Conservation (phyloP, 1,140 invertebrate genomes). For the Zaprionus africanus region DNA sequence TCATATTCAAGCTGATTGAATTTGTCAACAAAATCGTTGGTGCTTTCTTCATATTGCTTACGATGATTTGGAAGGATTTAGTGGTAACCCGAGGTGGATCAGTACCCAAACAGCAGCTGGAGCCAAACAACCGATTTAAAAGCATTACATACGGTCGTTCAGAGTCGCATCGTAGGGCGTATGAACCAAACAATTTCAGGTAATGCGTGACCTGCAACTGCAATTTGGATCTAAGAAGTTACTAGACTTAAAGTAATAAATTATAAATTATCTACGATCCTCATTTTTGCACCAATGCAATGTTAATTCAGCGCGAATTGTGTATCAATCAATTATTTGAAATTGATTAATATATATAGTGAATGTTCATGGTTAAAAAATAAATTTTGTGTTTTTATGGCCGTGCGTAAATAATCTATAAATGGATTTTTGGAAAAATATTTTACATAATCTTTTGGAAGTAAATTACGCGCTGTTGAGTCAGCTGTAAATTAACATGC, state of each 20-base stretch:
- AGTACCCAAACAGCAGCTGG: conserved; percentile 29
- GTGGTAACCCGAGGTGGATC: conserved; percentile 54
- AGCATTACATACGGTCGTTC: conserved; percentile 49
- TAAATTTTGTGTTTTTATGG: no score
- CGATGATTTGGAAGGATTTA: conserved; percentile 86
- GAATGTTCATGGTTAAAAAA: no score
- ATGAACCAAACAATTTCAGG: conserved; percentile 16
- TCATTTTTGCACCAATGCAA: not conserved
- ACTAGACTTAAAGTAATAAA: conserved; percentile 52
- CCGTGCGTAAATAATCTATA: no score
- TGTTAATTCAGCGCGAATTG: no score
- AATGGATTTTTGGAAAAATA: no score
- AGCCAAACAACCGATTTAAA: conserved; percentile 37
- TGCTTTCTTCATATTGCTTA: conserved; percentile 87
- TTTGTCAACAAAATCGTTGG: conserved; percentile 87
- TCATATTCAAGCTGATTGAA: conserved; percentile 86
- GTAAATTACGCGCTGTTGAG: no score
- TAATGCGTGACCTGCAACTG: conserved; percentile 28
- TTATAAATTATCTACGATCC: conserved; percentile 15
- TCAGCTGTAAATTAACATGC: no score
- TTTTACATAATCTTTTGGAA: no score
- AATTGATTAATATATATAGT: no score
- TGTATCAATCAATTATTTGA: no score
- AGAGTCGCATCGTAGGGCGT: conserved; percentile 30
- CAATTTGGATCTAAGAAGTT: conserved; percentile 46